Conservation (phyloP, 2,888 invertebrate genomes). For the Lampropteryx suffumata region DNA sequence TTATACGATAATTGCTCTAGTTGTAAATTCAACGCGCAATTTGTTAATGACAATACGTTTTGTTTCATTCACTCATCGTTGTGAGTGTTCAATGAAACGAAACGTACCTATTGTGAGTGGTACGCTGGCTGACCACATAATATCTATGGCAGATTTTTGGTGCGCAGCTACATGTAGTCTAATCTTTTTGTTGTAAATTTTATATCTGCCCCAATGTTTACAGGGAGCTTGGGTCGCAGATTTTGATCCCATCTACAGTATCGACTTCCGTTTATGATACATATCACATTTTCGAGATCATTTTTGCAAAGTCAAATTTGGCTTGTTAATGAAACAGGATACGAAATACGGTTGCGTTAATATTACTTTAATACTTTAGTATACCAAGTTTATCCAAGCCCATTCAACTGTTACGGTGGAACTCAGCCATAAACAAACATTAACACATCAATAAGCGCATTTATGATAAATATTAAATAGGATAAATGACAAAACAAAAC, state of each 20-base stretch:
- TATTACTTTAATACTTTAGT: too few relatives aligned
- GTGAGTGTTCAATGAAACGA: constrained; percentile 1
- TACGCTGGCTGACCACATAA: background rate
- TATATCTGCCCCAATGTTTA: constrained; percentile 11
- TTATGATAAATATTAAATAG: too few relatives aligned
- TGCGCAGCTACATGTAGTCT: background rate
- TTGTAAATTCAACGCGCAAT: too few relatives aligned
- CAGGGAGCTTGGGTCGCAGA: constrained; percentile 8
- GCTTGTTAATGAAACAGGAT: background rate
- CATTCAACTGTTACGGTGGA: too few relatives aligned
- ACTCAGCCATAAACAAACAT: too few relatives aligned
- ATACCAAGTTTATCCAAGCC: too few relatives aligned
- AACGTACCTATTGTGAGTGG: background rate
- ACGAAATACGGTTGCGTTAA: too few relatives aligned
- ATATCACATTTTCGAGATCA: constrained; percentile 19
- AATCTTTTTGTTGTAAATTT: constrained; percentile 8
- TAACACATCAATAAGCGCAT: too few relatives aligned
- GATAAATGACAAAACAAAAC: too few relatives aligned
- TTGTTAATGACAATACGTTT: too few relatives aligned
- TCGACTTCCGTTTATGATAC: constrained; percentile 22
- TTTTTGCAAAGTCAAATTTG: constrained; percentile 2
- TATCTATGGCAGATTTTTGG: constrained; percentile 10
- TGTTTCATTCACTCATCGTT: too few relatives aligned
- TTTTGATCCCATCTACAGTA: constrained; percentile 21
- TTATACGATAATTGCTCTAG: too few relatives aligned